Conservation (phyloP, 1,140 invertebrate species). For the Trichonephila clavipes region DNA sequence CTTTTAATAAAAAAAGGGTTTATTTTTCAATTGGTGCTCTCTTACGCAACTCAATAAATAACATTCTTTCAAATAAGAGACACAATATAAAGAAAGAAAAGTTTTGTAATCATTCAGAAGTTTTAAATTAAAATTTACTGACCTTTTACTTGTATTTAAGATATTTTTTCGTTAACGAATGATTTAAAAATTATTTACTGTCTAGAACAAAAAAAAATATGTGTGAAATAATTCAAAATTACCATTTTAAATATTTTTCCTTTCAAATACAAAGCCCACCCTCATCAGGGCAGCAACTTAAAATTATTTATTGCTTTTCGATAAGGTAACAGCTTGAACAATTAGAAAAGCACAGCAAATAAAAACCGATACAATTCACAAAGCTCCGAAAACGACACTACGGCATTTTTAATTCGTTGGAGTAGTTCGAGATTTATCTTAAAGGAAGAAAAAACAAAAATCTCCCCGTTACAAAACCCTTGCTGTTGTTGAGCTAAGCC, state of each 20-base stretch:
- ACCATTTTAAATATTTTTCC: background rate
- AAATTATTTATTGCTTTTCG: slow-evolving; percentile 35
- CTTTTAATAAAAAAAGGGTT: no score
- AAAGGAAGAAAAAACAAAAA: slow-evolving; percentile 51
- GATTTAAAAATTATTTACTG: no score
- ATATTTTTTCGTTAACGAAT: no score
- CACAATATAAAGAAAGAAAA: no score
- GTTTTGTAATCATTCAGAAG: no score
- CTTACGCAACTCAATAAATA: no score
- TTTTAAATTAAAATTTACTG: no score
- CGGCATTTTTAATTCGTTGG: slow-evolving; percentile 11
- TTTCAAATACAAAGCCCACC: background rate
- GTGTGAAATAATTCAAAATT: background rate
- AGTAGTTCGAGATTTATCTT: background rate
- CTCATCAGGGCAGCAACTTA: background rate
- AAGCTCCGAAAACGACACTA: background rate
- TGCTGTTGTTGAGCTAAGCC: background rate
- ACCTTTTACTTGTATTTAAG: no score
- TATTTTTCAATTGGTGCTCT: no score
- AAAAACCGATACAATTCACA: slow-evolving; percentile 28
- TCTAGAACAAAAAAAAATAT: background rate
- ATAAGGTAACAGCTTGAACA: slow-evolving; percentile 26
- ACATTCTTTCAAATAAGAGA: no score
- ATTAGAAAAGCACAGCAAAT: slow-evolving; percentile 22
- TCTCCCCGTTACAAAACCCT: slow-evolving; percentile 36